Evolutionary conservation across 2,888 invertebrate species (phyloP).

Genomic region (Aphidoletes aphidimyza): DNA sequence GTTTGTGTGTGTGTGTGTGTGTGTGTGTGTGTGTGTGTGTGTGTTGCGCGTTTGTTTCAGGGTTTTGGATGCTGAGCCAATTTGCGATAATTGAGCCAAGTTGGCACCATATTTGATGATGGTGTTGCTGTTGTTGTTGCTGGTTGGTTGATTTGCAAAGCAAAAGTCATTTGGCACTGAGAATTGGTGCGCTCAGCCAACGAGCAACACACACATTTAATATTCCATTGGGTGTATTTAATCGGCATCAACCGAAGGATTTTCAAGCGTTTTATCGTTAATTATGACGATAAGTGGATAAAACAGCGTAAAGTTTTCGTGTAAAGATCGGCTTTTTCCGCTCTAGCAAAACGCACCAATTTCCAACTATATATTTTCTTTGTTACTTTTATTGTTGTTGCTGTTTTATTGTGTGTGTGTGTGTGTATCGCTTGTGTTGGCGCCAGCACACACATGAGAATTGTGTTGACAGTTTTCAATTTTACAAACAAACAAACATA

Average conservation of each 20-base stretch:
- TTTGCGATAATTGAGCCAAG: constrained; percentile 10
- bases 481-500: background rate
- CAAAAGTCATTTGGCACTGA: background rate
- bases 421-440: no score
- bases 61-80: constrained; percentile 3
- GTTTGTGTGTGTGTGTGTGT: no score
- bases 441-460: no score
- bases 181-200: no score
- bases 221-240: background rate
- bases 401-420: background rate
- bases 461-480: no score
- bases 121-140: no score
- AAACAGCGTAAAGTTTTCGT: background rate
- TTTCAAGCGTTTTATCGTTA: background rate
- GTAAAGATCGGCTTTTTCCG: background rate
- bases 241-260: background rate
- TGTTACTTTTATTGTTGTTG: background rate
- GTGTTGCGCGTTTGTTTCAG: no score
- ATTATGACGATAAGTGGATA: background rate
- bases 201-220: no score
- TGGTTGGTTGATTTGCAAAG: background rate
- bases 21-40: no score
- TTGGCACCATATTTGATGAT: background rate
- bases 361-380: background rate
- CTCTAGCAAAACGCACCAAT: background rate